A percentile compares a stretch with the other conserved stretches of the same genome.
phyloP scores from a whole-genome alignment of 2,113 vertebrate genomes.

The Calidris pygmaea region DNA sequence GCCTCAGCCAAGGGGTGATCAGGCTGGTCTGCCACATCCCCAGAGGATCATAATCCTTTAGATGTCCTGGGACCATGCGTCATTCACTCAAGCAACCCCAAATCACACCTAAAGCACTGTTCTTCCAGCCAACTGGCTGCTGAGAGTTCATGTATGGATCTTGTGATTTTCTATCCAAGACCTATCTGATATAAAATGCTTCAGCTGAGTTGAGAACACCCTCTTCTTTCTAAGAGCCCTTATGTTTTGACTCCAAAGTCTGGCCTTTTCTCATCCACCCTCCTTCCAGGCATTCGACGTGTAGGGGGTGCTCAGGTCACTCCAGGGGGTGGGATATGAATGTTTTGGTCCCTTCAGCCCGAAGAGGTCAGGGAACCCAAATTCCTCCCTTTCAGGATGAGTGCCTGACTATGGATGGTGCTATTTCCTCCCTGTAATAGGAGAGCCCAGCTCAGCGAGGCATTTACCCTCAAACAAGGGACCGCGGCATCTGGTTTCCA shows the following conservation, averaged over 20 bases:
- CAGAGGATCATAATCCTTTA: neutral
- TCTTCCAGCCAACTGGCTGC: neutral
- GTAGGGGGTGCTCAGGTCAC: accelerated
- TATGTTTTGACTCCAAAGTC: neutral
- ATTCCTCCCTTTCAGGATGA: neutral
- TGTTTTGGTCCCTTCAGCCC: neutral
- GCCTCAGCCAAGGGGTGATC: neutral
- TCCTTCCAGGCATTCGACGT: neutral
- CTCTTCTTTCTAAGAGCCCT: neutral
- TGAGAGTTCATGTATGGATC: neutral
- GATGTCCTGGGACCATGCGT: neutral
- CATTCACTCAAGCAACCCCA: neutral
- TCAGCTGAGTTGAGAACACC: neutral
- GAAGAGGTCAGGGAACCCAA: neutral
- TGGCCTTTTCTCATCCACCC: neutral
- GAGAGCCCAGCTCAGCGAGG: neutral
- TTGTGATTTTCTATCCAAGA: neutral
- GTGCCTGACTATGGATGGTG: neutral
- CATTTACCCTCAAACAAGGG: neutral
- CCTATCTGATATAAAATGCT: neutral
- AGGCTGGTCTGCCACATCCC: neutral
- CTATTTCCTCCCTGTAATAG: neutral
- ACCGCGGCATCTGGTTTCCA: neutral
- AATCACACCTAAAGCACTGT: accelerated
- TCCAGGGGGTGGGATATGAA: neutral